Conservation (phyloP, 2,797 vertebrate genomes). For the Siniperca undulata region DNA sequence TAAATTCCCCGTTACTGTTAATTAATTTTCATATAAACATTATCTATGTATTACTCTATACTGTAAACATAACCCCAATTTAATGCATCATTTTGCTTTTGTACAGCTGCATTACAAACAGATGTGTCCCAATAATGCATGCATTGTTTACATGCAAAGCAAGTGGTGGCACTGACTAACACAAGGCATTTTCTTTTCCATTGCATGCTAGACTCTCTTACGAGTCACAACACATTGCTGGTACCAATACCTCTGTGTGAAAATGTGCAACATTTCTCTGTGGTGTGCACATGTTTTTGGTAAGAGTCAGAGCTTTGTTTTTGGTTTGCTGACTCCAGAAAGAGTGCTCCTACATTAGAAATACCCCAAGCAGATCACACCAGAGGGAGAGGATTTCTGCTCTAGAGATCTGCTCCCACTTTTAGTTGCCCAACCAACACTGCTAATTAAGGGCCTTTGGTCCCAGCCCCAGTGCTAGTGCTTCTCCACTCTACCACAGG, state of each 20-base stretch:
- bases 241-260: conserved; percentile 12
- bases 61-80: conserved; percentile 38
- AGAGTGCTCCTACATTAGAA: conserved; percentile 54
- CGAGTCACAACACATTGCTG: conserved; percentile 1
- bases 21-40: conserved; percentile 25
- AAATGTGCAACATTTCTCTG: conserved; percentile 33
- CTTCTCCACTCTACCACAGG: conserved; percentile 47
- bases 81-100: conserved; percentile 28
- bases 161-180: conserved; percentile 43
- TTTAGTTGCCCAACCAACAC: conserved; percentile 60
- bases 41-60: conserved; percentile 16
- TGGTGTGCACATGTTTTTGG: conserved; percentile 21
- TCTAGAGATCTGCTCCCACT: conserved; percentile 58
- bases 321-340: conserved; percentile 49
- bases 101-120: conserved; percentile 31
- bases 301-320: conserved; percentile 29
- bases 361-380: conserved; percentile 64
- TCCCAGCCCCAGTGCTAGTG: conserved; percentile 40
- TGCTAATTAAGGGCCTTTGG: conserved; percentile 75
- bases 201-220: conserved; percentile 20
- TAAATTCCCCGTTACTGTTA: background rate
- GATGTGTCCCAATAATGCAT: conserved; percentile 41
- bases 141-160: conserved; percentile 50
- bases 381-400: conserved; percentile 68
- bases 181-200: conserved; percentile 10